Conservation (phyloP, 30 jellyfish, hydroid and myxozoan species). For the Haliclystus octoradiatus region DNA sequence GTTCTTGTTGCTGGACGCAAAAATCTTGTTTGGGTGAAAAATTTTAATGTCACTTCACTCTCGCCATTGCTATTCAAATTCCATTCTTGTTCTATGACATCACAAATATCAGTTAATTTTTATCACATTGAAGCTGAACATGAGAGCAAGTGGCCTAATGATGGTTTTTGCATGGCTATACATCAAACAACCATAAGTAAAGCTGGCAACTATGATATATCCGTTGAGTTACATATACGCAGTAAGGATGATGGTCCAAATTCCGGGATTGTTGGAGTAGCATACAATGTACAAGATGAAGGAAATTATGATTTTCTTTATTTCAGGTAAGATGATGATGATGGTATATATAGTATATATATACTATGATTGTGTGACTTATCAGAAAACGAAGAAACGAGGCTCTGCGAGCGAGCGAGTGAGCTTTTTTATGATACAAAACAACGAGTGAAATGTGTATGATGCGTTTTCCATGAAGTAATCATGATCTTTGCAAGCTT, state of each 20-base stretch:
- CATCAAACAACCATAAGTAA: constrained; percentile 7
- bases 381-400: no score
- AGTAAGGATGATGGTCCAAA: constrained; percentile 47
- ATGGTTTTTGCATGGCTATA: constrained; percentile 70
- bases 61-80: constrained; percentile 32
- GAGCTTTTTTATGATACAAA: no score
- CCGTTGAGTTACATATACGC: constrained; percentile 52
- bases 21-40: constrained; percentile 37
- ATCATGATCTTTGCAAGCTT: no score
- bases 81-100: constrained; percentile 41
- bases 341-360: no score
- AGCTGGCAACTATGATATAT: constrained; percentile 44
- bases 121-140: constrained; percentile 42
- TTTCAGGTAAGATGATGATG: constrained; percentile 37
- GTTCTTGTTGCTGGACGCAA: constrained; percentile 59
- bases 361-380: no score
- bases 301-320: constrained; percentile 63
- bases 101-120: constrained; percentile 6
- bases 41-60: constrained; percentile 37
- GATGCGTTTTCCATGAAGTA: no score
- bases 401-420: no score
- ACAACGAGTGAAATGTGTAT: no score
- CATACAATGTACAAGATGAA: constrained; percentile 61
- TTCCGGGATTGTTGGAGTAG: constrained; percentile 48
- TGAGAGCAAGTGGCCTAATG: constrained; percentile 76